Base-by-base conservation (phyloP, 2,113 vertebrate genomes). In the Alouatta palliata region DNA sequence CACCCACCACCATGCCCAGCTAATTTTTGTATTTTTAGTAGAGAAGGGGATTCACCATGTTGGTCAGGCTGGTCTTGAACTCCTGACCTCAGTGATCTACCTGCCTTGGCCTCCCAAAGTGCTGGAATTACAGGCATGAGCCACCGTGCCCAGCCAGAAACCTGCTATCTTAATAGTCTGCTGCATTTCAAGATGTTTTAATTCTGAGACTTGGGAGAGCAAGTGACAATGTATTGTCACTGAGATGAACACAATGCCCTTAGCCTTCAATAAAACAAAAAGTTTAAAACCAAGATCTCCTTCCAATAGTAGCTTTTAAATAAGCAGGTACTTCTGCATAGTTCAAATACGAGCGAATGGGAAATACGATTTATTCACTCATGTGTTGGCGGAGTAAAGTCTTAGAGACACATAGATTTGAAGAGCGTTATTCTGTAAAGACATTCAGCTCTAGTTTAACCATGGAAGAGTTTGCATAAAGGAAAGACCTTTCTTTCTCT, bases 401-500 rank as follows among this genome's bases (percentile, higher is more conserved):
- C 86, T 45, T 23, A 10, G 68, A 75, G 80, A 87, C 6, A 20
- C 54, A 1, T 37, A 17, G 32, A 37, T 40, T 52, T 66, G 81
- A 96, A 94, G 81, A 16, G 47, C n/a, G 93, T 80, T 81, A 68
- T 93, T 96, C 79, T 87, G 3, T 8, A 35, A 35, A 47, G 47
- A 64, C 14, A 64, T 58, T 81, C 49, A 86, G 56, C 47, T 89
- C 8, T 37, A 23, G 23, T 45, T 83, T 80, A 81, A 45, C n/a
- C n/a, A 66, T 58, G 52, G 52, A 81, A 90, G 49, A 66, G 14
- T 80, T 19, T 76, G 76, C 75, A 80, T 54, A 14, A 80, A 96
- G 13, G 77, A 97, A 96, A 87, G 86, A 96, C 47, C 97, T 96
- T 96, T 95, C 40, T 73, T 96, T 98, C n/a, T 96, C 95, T 92